Conservation (phyloP, 2,113 vertebrate species). For the Salvelinus namaycush region DNA sequence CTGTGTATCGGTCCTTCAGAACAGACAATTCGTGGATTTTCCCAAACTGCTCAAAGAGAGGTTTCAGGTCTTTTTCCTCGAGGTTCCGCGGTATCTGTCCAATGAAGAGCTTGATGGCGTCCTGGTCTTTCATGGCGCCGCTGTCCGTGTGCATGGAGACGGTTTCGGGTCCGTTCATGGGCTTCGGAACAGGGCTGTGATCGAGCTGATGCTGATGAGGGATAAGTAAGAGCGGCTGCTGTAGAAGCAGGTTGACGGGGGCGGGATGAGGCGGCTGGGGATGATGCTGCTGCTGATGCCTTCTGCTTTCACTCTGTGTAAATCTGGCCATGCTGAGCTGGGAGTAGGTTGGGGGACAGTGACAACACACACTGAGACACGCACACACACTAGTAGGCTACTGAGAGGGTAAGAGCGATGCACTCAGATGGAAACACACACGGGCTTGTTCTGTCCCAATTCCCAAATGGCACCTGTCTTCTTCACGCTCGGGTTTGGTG, state of each 20-base stretch:
- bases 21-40: constrained; percentile 1
- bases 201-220: constrained; percentile 39
- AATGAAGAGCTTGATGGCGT: constrained; percentile 2
- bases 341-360: constrained; percentile 62
- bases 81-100: constrained; percentile 1
- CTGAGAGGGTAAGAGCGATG: not conserved
- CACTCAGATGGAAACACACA: too few species aligned
- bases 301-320: constrained; percentile 77
- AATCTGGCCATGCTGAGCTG: constrained; percentile 81
- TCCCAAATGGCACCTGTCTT: too few species aligned
- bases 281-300: constrained; percentile 62
- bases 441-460: too few species aligned
- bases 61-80: not conserved
- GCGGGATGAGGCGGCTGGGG: constrained; percentile 28
- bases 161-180: not conserved
- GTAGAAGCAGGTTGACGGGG: constrained; percentile 5
- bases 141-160: not conserved
- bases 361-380: constrained; percentile 30
- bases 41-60: not conserved
- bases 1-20: constrained; percentile 1
- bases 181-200: constrained; percentile 33
- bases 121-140: constrained; percentile 3
- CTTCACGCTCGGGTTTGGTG: too few species aligned
- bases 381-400: constrained; percentile 34
- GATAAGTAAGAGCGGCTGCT: constrained; percentile 12